Evolutionary conservation across 2,888 invertebrate genomes (phyloP), one percentile per base, ranked within the genome.

Genomic region (Tryphoninae sp.): DNA sequence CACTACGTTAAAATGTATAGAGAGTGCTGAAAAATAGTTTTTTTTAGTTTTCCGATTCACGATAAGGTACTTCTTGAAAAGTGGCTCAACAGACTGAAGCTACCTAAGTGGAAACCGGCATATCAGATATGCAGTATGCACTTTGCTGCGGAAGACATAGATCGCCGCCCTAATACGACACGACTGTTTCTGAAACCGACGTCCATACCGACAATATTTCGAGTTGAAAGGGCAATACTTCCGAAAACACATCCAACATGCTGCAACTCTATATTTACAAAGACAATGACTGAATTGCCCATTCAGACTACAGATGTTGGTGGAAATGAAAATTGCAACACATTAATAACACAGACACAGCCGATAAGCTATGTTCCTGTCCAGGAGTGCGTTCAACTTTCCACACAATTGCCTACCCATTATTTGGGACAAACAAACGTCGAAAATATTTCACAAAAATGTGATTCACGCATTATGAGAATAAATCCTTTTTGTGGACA

Each of bases 151-250:
- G 42, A 65, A 13, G 85, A 85, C 51, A 53, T 86, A 19, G 69
- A 76, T 16, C 64, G 73, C 26, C 53, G 58, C 59, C 61, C 69
- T 1, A 40, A 78, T 26, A 53, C 55, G 33, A 74, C 61, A 2
- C 19, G 64, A 53, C 78, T 78, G 16, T 45, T 42, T 23, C 71
- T 88, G 1, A 87, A 87, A 49, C 58, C 81, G 2, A 67, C 65
- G 22, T 85, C 87, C 1, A 33, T 86, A 58, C 87, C 88, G 1
- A 80, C 84, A 6, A 87, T 87, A 26, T 87, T 88, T 75, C 83
- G 85, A 2, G 2, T 11, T 19, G 11, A 69, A 22, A 58, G 26
- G 7, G 19, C 9, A 22, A 13, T 59, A 9, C 7, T 8, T 6
- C 26, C 11, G 1, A 13, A 33, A 2, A 26, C 19, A 13, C 0